Percentiles rank a stretch among this genome's conserved stretches.
These are phyloP conservation scores for Drosophila incognita DNA, from an alignment of 2,888 invertebrate species.

Conservation along the genomic window DNA sequence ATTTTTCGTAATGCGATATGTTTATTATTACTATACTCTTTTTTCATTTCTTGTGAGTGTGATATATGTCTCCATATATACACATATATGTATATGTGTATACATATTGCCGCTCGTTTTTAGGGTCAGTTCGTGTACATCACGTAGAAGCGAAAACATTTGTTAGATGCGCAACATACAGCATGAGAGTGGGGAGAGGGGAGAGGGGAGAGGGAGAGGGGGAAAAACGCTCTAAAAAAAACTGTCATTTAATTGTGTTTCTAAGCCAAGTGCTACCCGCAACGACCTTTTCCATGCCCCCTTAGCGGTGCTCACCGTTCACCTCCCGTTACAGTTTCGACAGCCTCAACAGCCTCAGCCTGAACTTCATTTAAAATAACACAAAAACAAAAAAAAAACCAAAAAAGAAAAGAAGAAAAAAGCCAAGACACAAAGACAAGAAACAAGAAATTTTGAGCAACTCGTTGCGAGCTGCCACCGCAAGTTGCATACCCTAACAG, in stretches of 20 bases:
- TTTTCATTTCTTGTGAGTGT: slow-evolving; percentile 5
- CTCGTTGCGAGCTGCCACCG: slow-evolving; percentile 2
- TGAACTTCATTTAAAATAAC: slow-evolving; percentile 42
- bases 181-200: not conserved
- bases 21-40: slow-evolving; percentile 7
- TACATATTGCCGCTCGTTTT: slow-evolving; percentile 35
- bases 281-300: slow-evolving; percentile 76
- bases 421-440: slow-evolving; percentile 9
- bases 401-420: not conserved
- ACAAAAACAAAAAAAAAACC: slow-evolving; percentile 2
- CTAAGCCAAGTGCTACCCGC: slow-evolving; percentile 64
- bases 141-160: slow-evolving; percentile 61
- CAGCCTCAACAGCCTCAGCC: slow-evolving; percentile 42
- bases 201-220: not conserved
- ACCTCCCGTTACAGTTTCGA: slow-evolving; percentile 70
- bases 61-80: not conserved
- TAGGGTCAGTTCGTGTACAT: slow-evolving; percentile 69
- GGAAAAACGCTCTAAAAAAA: slow-evolving; percentile 3
- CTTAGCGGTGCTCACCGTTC: slow-evolving; percentile 46
- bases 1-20: slow-evolving; percentile 73
- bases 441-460: slow-evolving; percentile 17
- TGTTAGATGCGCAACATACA: slow-evolving; percentile 49
- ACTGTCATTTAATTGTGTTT: slow-evolving; percentile 72
- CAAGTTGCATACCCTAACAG: slow-evolving; percentile 29
- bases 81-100: not conserved